phyloP scores from a whole-genome alignment of 2,797 vertebrate genomes.

The Bovichtus variegatus region DNA sequence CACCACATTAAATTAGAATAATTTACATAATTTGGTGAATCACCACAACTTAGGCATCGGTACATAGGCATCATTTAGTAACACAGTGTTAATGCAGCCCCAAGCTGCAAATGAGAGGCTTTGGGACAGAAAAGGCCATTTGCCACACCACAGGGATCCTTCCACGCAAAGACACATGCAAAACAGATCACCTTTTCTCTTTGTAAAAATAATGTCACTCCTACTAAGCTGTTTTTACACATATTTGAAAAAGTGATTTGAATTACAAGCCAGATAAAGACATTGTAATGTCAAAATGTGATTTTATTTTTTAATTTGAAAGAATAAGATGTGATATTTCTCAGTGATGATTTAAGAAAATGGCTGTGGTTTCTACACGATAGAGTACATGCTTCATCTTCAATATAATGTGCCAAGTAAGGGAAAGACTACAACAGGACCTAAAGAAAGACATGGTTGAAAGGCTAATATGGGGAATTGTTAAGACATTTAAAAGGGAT shows the following conservation, averaged over 20 bases:
- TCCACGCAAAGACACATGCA: constrained; percentile 5
- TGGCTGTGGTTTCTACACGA: not conserved
- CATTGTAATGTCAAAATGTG: not conserved
- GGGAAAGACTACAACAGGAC: not conserved
- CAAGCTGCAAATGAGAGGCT: constrained; percentile 28
- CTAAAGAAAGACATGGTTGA: not conserved
- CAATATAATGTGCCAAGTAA: not conserved
- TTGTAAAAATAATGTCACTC: not conserved
- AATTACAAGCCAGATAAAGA: not conserved
- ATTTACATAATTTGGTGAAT: not conserved
- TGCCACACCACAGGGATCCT: constrained; percentile 29
- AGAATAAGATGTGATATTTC: too few relatives aligned
- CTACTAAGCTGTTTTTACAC: not conserved
- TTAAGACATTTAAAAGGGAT: not conserved
- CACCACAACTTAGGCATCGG: not conserved
- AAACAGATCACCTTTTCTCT: not conserved
- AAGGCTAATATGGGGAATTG: not conserved
- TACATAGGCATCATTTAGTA: constrained; percentile 49
- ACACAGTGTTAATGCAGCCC: constrained; percentile 27
- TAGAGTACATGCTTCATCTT: not conserved
- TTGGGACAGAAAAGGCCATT: constrained; percentile 16
- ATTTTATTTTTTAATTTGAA: not conserved
- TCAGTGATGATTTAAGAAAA: not conserved
- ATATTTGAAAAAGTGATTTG: not conserved
- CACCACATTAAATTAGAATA: not conserved